A percentile compares a stretch with the other conserved stretches of the same genome.
phyloP scores from a whole-genome alignment of 2,888 invertebrate genomes.

The Eutolmus rufibarbis region DNA sequence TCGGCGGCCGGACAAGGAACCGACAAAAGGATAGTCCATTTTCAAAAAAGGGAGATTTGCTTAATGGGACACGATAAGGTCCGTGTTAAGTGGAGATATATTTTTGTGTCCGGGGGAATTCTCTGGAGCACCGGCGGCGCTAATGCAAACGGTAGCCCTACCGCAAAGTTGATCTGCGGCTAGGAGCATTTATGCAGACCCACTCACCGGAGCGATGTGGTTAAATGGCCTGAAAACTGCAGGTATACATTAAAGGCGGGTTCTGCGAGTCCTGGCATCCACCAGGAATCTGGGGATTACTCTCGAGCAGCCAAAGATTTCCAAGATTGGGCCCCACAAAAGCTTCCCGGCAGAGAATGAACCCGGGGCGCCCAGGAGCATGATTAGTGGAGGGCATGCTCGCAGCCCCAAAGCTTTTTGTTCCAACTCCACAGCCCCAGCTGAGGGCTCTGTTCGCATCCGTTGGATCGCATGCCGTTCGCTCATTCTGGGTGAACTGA shows the following conservation, averaged over 20 bases:
- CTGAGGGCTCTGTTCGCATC: neutral
- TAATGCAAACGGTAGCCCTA: neutral
- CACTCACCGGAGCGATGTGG: neutral
- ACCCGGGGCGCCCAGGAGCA: neutral
- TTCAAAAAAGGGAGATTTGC: constrained; percentile 9
- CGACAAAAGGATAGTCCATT: neutral
- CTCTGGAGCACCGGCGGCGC: neutral
- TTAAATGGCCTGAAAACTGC: neutral
- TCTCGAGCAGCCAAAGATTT: neutral
- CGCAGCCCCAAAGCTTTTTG: neutral
- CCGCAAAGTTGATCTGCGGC: constrained; percentile 7
- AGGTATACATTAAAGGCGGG: neutral
- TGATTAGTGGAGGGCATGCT: constrained; percentile 8
- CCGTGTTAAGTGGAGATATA: neutral
- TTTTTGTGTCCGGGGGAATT: neutral
- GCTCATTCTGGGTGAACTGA: neutral
- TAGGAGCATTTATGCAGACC: neutral
- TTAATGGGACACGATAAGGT: constrained; percentile 27
- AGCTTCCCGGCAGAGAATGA: neutral
- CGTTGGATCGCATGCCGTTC: neutral
- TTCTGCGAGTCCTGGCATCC: neutral
- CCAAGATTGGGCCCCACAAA: neutral
- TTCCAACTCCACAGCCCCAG: neutral
- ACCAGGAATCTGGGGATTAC: neutral
- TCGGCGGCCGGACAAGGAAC: neutral